phyloP scores from a whole-genome alignment of 2,797 vertebrate species.

The Tympanoctomys barrerae region DNA sequence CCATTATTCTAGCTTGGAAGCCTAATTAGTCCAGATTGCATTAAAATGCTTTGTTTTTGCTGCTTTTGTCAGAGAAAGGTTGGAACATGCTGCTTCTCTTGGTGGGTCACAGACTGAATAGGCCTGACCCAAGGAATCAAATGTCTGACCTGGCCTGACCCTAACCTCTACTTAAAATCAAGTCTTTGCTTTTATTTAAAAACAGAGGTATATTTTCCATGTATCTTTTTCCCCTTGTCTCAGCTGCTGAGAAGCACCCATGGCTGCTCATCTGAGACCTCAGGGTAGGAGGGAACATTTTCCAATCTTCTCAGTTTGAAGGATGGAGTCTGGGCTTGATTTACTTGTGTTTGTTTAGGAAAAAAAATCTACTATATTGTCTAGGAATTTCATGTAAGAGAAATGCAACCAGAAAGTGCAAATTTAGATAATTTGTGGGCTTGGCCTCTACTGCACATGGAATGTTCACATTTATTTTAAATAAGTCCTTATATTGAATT shows the following conservation, averaged over 20 bases:
- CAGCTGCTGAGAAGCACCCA: slow-evolving; percentile 61
- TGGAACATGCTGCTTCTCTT: slow-evolving; percentile 26
- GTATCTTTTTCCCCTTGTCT: slow-evolving; percentile 53
- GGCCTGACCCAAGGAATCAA: slow-evolving; percentile 69
- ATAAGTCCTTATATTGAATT: slow-evolving; percentile 35
- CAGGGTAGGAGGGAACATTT: slow-evolving; percentile 65
- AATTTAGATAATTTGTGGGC: background rate
- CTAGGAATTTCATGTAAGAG: slow-evolving; percentile 48
- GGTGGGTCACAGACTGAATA: slow-evolving; percentile 67
- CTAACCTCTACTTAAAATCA: slow-evolving; percentile 80
- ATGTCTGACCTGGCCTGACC: slow-evolving; percentile 83
- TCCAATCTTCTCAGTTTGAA: slow-evolving; percentile 67
- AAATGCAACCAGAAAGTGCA: slow-evolving; percentile 10
- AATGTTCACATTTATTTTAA: slow-evolving; percentile 49
- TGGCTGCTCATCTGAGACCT: slow-evolving; percentile 30
- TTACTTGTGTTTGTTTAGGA: slow-evolving; percentile 66
- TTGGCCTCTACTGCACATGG: background rate
- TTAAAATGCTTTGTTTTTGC: slow-evolving; percentile 75
- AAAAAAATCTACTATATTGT: slow-evolving; percentile 31
- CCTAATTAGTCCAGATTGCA: slow-evolving; percentile 74
- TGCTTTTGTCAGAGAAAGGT: slow-evolving; percentile 53
- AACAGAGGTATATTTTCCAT: slow-evolving; percentile 73
- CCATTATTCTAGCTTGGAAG: slow-evolving; percentile 70
- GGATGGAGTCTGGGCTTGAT: slow-evolving; percentile 59
- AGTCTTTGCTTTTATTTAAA: slow-evolving; percentile 77